These are phyloP conservation scores for Neolamprologus multifasciatus DNA, from an alignment of 2,797 vertebrate species.

Conservation along the genomic window DNA sequence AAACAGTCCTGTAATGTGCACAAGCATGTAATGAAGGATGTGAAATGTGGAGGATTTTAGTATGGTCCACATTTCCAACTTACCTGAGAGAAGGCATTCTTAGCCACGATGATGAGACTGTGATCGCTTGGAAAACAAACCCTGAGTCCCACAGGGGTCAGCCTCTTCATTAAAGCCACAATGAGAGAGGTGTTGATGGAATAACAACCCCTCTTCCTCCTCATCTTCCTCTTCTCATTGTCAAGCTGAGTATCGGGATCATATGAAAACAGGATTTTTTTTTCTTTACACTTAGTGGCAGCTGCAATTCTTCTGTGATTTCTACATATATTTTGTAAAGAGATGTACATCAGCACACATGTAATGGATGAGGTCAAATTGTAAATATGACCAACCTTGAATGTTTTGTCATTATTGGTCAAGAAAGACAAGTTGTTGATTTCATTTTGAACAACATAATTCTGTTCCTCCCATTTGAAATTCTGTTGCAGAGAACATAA, in stretches of 20 bases:
- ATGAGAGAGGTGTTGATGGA: constrained; percentile 91
- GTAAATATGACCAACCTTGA: constrained; percentile 75
- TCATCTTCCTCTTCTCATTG: constrained; percentile 83
- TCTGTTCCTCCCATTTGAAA: constrained; percentile 98
- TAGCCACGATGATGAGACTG: constrained; percentile 83
- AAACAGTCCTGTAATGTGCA: not conserved
- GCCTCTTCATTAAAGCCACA: constrained; percentile 85
- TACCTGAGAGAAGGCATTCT: constrained; percentile 85
- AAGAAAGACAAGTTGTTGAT: constrained; percentile 92
- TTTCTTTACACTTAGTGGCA: not conserved
- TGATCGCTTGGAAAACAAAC: constrained; percentile 84
- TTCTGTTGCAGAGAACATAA: constrained; percentile 72
- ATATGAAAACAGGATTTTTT: not conserved
- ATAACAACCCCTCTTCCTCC: constrained; percentile 87
- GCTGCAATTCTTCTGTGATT: not conserved
- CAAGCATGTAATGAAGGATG: not conserved
- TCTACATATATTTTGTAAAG: not conserved
- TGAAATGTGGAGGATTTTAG: not conserved
- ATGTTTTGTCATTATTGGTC: constrained; percentile 82
- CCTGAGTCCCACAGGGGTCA: constrained; percentile 87
- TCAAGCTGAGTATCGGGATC: constrained; percentile 59
- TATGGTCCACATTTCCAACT: not conserved
- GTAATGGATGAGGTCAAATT: not conserved
- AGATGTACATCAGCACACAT: not conserved
- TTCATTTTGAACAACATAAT: constrained; percentile 93